Conservation (phyloP, 2,888 invertebrate genomes). For the Morinoia aosen region DNA sequence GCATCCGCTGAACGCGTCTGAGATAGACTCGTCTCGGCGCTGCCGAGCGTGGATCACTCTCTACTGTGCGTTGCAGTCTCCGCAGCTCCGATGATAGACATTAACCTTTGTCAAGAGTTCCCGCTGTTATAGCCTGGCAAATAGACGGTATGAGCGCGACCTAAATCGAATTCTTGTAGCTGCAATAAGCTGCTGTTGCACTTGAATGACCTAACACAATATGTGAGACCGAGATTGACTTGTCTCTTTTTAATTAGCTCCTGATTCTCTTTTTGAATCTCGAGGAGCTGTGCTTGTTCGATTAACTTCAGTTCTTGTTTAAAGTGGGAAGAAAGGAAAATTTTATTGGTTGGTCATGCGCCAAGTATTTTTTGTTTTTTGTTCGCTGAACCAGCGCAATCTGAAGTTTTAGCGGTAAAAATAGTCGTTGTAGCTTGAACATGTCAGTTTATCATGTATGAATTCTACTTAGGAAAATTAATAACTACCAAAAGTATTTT, state of each 20-base stretch:
- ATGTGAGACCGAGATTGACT: not conserved
- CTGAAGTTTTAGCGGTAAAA: not conserved
- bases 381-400: not conserved
- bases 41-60: not conserved
- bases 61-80: slow-evolving; percentile 27
- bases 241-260: not conserved
- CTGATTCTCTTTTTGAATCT: not conserved
- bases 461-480: not conserved
- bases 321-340: not conserved
- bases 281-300: not conserved
- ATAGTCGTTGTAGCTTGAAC: no score
- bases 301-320: not conserved
- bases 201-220: not conserved
- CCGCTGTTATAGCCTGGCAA: not conserved
- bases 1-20: not conserved
- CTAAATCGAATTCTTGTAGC: slow-evolving; percentile 23
- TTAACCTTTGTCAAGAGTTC: slow-evolving; percentile 41
- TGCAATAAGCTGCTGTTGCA: not conserved
- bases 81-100: not conserved
- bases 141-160: not conserved
- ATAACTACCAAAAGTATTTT: not conserved
- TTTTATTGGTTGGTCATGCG: not conserved
- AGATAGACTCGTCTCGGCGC: not conserved
- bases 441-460: no score
- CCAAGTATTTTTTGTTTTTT: not conserved